phyloP scores from a whole-genome alignment of 2,113 vertebrate genomes.

The Sceloporus tristichus region DNA sequence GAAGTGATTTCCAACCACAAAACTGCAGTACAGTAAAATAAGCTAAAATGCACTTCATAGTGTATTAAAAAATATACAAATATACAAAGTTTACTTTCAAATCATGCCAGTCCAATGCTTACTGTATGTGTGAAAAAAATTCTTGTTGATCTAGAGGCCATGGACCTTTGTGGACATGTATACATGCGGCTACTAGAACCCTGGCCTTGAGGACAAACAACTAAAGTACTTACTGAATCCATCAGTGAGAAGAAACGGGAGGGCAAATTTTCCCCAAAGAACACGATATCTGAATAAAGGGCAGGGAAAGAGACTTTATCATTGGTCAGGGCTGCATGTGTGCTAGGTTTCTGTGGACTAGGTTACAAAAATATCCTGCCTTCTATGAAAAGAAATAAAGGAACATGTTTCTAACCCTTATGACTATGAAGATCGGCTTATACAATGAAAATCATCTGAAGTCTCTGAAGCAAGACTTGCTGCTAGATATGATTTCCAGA shows the following conservation, averaged over 20 bases:
- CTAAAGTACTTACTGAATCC: constrained; percentile 80
- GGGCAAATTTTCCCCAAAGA: constrained; percentile 92
- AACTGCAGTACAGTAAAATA: not conserved
- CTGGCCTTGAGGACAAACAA: not conserved
- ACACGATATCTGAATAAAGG: constrained; percentile 86
- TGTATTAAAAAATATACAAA: too few relatives aligned
- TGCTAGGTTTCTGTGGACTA: too few relatives aligned
- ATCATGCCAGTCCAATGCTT: too few relatives aligned
- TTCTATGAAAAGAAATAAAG: not conserved
- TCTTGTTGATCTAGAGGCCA: not conserved
- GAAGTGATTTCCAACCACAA: not conserved
- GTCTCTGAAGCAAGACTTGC: not conserved
- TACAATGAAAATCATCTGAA: not conserved
- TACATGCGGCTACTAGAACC: not conserved
- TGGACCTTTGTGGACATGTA: not conserved
- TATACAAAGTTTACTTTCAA: not conserved
- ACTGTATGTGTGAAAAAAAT: not conserved
- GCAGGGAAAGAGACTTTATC: not conserved
- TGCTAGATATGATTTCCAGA: not conserved
- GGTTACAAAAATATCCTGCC: not conserved
- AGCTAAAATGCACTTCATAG: not conserved
- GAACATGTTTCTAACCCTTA: not conserved
- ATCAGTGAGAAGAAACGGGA: constrained; percentile 87
- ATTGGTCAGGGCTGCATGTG: not conserved
- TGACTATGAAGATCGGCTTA: not conserved